A percentile compares a stretch with the other conserved stretches of the same genome.
Conservation (phyloP, 37 sponge, comb jelly and placozoan genomes). For the Crambe crambe region DNA sequence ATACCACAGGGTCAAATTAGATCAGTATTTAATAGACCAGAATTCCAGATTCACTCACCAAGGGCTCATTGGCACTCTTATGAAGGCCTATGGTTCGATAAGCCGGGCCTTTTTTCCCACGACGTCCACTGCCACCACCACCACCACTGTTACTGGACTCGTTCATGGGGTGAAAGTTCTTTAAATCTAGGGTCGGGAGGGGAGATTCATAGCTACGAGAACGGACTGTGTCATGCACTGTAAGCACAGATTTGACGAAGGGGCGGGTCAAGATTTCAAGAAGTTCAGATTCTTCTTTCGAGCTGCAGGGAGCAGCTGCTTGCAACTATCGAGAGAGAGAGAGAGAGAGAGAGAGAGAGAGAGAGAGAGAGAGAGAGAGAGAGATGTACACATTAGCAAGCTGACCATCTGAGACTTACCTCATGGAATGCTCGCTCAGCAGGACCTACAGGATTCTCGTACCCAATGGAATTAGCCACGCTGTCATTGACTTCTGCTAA, state of each 20-base stretch:
- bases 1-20: background rate
- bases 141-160: too few relatives aligned
- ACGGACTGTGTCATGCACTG: constrained; percentile 70
- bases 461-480: constrained; percentile 51
- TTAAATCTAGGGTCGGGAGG: constrained; percentile 57
- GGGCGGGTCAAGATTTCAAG: constrained; percentile 5
- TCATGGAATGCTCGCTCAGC: background rate
- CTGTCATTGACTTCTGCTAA: constrained; percentile 53
- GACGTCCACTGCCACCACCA: too few relatives aligned
- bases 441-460: constrained; percentile 64
- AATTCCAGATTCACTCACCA: constrained; percentile 38
- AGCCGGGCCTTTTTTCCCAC: constrained; percentile 4
- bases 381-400: background rate
- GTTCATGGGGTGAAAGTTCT: constrained; percentile 53
- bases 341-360: background rate
- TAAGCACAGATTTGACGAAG: constrained; percentile 29
- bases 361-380: background rate
- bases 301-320: constrained; percentile 21
- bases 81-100: constrained; percentile 77
- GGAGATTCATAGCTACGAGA: constrained; percentile 62
- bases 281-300: constrained; percentile 26
- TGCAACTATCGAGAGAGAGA: constrained; percentile 9
- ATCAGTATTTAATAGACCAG: background rate
- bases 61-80: constrained; percentile 75
- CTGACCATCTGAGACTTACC: background rate